These are phyloP conservation scores for human (Homo sapiens) DNA, from an alignment of 2,113 vertebrate species.

Conservation along the genomic window DNA sequence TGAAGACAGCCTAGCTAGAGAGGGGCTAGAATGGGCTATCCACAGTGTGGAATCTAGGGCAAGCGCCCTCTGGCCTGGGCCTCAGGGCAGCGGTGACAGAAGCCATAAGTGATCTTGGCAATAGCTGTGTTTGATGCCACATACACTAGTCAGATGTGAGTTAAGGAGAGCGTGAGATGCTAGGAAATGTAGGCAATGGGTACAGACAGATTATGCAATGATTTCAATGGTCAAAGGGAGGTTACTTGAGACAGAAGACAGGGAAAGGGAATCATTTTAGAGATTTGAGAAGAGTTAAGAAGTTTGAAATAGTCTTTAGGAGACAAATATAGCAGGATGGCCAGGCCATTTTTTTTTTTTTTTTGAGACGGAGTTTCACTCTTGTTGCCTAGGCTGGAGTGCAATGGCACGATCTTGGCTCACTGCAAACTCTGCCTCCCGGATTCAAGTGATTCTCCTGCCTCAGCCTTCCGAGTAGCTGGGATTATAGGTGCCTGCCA, in stretches of 20 bases:
- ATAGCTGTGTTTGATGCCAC: not conserved
- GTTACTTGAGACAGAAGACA: not conserved
- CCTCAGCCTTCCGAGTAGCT: too few relatives aligned
- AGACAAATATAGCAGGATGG: not conserved
- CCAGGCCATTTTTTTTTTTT: too few relatives aligned
- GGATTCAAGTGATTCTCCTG: too few relatives aligned
- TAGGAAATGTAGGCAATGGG: not conserved
- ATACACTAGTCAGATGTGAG: not conserved
- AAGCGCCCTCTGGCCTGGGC: not conserved
- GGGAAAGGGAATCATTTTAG: not conserved
- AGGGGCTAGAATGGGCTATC: not conserved
- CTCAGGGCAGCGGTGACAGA: not conserved
- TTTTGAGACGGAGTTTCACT: too few relatives aligned
- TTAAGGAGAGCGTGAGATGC: not conserved
- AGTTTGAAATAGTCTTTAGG: not conserved
- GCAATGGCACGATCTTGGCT: too few relatives aligned
- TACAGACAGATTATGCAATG: not conserved
- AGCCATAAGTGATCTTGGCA: not conserved
- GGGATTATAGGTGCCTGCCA: too few relatives aligned
- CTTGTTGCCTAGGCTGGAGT: too few relatives aligned
- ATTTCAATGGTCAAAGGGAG: not conserved
- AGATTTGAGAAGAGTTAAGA: not conserved
- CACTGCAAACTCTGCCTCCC: too few relatives aligned
- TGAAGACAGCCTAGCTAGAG: not conserved
- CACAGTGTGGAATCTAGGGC: not conserved